A percentile compares a stretch with the other conserved stretches of the same genome.
Conservation (phyloP, 2,888 invertebrate species). For the Parnassius mnemosyne region DNA sequence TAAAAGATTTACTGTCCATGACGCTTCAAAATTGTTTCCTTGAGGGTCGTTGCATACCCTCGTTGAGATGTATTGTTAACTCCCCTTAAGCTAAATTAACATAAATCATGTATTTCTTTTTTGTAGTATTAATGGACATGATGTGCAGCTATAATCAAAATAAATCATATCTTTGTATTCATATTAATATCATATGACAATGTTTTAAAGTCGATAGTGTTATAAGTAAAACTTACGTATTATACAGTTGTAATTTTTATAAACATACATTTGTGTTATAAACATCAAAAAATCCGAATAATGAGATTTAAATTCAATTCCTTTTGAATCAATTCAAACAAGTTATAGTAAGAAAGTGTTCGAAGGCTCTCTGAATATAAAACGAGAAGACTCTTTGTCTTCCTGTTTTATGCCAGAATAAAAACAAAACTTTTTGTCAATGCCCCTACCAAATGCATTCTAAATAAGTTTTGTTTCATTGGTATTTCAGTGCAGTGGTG, state of each 20-base stretch:
- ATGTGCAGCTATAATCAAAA: not conserved
- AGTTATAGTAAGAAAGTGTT: constrained; percentile 22
- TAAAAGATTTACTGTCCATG: constrained; percentile 21
- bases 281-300: not conserved
- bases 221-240: too few relatives aligned
- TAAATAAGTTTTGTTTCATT: constrained; percentile 8
- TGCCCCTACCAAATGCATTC: constrained; percentile 13
- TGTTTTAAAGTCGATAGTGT: too few relatives aligned
- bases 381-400: constrained; percentile 5
- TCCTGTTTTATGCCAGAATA: not conserved
- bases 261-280: too few relatives aligned
- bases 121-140: not conserved
- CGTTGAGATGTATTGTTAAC: not conserved
- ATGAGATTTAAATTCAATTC: constrained; percentile 4
- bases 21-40: constrained; percentile 21
- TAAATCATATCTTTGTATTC: too few relatives aligned
- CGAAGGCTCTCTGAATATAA: constrained; percentile 16
- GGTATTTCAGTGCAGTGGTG: constrained; percentile 5
- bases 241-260: too few relatives aligned
- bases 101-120: constrained; percentile 1
- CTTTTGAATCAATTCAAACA: constrained; percentile 19
- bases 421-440: constrained; percentile 5
- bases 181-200: too few relatives aligned
- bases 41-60: constrained; percentile 5
- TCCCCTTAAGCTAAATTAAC: constrained; percentile 11